Base-by-base conservation (phyloP, 2,797 vertebrate genomes). In the Phataginus tetradactyla region DNA sequence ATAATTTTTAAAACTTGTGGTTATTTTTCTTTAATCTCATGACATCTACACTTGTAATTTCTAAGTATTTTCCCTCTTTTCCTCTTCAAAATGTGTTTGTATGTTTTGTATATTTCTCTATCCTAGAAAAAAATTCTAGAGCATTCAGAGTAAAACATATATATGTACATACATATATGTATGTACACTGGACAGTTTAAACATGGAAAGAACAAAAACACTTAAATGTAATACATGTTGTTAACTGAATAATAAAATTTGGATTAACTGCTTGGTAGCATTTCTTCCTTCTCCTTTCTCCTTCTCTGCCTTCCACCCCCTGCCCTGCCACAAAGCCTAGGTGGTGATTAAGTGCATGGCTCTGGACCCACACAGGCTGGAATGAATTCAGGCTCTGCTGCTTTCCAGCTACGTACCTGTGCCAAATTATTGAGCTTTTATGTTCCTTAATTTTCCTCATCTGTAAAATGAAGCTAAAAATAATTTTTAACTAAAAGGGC, bases 21-120 rank as follows among this genome's bases (percentile, higher is more conserved):
- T 63, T 90, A 39, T 74, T 94, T 94, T 93, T 79, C 69, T 92
- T 90, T 37, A 63, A 79, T 63, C 57, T 89, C 7, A 9, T 75
- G 37, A 55, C 57, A 84, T 55, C 39, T 96, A 63, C 27, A 45
- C 45, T 55, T 71, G 37, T 42, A n/a, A 92, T 72, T 91, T 89
- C 57, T 66, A 94, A 80, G 64, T 6, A 11, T 11, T 49, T 71
- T 92, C 11, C 34, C 4, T 59, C 8, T 14, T 29, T 75, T 63
- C 45, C 37, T 55, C 42, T 75, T 92, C 27, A 80, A 66, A 92
- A 81, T 59, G 15, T 63, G 61, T 91, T 83, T 92, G 29, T 49
- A 25, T 0, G 11, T 61, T 79, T 75, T 72, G 27, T 49, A 3
- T 86, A 49, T 89, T 96, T 93, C 10, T 75, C 34, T 10, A 53